Evolutionary conservation across 2,888 invertebrate species (phyloP), one percentile per base, ranked within the genome.

Genomic region (Diaprepes abbreviatus): DNA sequence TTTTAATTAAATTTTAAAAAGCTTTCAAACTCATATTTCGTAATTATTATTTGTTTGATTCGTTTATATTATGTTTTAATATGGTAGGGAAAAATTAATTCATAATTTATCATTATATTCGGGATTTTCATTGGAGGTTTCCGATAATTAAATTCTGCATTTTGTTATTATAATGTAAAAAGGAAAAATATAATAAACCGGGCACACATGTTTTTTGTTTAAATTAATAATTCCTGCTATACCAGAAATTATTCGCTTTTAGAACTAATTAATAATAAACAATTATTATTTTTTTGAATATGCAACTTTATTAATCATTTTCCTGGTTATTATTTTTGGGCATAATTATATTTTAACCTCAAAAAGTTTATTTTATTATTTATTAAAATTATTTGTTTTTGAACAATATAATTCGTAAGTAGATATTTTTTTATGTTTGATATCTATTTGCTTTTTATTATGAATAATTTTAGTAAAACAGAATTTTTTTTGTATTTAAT

Each of bases 1-100:
- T 67, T 71, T 71, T 71, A 71, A 71, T 71, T 71, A 71, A 71
- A 71, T 63, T 71, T 71, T 71, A 71, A 68, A 71, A 71, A 65
- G 60, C 68, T 66, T 66, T 66, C 66, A 62, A 66, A 66, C 64
- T 62, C 55, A 55, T 70, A 65, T 66, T 70, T 66, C 66, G 68
- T 71, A 65, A 68, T 71, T 71, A 71, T 71, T 71, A 71, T 71
- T 71, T 71, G 71, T 71, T 66, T 64, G 66, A 71, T 66, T 71
- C 66, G 66, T 71, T 71, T 71, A 71, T 71, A 66, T 63, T 71
- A 66, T 66, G 71, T 71, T 71, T 70, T 71, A 71, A 71, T 71
- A 71, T 50, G 57, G 36, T 54, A 24, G 63, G 43, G 40, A 71
- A 71, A 71, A 66, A 71, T 71, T 71, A 71, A 66, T 71, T 66